Conservation (phyloP, 2,113 vertebrate genomes). For the Formicarius rufipectus region DNA sequence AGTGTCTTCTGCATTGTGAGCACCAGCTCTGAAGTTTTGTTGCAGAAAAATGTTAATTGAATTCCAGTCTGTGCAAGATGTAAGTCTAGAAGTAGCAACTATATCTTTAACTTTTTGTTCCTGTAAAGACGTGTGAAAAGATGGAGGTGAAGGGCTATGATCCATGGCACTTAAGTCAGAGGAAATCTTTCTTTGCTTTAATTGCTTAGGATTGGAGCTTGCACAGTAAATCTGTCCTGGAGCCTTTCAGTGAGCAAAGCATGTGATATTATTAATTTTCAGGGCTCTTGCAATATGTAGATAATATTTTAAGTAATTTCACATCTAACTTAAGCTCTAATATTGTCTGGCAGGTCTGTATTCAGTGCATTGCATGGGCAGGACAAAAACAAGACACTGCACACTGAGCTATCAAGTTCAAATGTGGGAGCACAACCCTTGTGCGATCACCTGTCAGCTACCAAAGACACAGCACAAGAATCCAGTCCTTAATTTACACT, state of each 20-base stretch:
- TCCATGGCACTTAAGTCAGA: background rate
- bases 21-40: conserved; percentile 47
- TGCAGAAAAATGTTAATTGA: conserved; percentile 57
- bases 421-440: background rate
- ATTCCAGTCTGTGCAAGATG: conserved; percentile 6
- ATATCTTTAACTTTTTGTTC: conserved; percentile 30
- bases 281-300: background rate
- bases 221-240: background rate
- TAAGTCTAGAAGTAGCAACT: background rate
- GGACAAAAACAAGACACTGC: background rate
- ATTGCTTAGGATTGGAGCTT: background rate
- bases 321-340: background rate
- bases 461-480: background rate
- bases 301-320: background rate
- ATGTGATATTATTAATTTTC: background rate
- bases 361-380: background rate
- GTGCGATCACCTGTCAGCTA: background rate
- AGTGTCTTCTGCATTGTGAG: conserved; percentile 23
- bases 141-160: background rate
- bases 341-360: background rate
- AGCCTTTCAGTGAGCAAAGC: background rate
- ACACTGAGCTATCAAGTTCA: background rate
- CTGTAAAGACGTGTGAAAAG: background rate
- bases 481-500: background rate
- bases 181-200: conserved; percentile 15